Conservation (phyloP, 2,797 vertebrate genomes). For the Lepilemur ruficaudatus region DNA sequence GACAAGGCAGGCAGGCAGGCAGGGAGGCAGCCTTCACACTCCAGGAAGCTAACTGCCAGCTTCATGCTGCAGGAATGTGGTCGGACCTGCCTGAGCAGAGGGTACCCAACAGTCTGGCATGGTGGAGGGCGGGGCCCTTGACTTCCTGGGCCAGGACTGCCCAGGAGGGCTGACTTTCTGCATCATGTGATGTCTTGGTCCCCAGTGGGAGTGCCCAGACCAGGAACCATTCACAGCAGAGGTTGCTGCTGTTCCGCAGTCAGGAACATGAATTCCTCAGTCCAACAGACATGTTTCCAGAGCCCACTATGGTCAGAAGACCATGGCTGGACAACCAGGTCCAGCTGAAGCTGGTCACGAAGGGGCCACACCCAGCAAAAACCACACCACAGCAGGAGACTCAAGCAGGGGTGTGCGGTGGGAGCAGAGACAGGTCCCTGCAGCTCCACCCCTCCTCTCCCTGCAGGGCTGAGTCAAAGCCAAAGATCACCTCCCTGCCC, state of each 20-base stretch:
- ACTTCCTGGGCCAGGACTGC: background rate
- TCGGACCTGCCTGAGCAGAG: conserved; percentile 54
- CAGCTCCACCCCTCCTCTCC: too few relatives aligned
- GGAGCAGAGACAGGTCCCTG: background rate
- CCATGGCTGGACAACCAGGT: background rate
- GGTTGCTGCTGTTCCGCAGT: rapidly evolving
- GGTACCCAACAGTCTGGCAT: background rate
- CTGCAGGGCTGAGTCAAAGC: background rate
- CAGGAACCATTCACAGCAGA: background rate
- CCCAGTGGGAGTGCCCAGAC: background rate
- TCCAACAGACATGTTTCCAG: background rate
- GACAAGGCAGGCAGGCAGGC: background rate
- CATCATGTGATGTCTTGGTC: background rate
- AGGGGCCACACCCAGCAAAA: background rate
- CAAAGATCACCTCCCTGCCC: background rate
- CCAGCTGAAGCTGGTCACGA: background rate
- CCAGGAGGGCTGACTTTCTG: background rate
- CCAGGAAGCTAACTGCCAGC: conserved; percentile 11
- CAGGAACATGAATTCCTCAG: background rate
- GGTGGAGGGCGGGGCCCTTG: background rate
- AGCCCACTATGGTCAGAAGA: background rate
- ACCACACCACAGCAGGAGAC: background rate
- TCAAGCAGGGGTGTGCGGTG: background rate
- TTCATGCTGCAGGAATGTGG: conserved; percentile 60
- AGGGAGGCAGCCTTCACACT: background rate